Percentiles rank a stretch among this genome's conserved stretches.
Evolutionary conservation across 2,113 vertebrate genomes (phyloP).

Genomic region (Oreochromis tanganicae): DNA sequence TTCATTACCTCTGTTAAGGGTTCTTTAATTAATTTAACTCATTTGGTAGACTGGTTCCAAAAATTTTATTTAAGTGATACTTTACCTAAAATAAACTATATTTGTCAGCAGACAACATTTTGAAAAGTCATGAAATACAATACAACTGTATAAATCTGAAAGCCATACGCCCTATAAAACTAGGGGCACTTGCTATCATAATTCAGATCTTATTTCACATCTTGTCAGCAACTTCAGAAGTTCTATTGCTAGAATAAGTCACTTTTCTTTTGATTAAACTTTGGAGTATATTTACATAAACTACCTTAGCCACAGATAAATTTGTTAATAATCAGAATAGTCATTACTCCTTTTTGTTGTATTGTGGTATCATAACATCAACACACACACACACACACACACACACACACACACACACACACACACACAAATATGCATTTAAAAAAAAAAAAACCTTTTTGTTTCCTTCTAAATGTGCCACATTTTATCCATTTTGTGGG

Average conservation of each 20-base stretch:
- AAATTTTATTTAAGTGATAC: background rate
- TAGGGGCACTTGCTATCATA: conserved; percentile 33
- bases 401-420: background rate
- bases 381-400: background rate
- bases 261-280: background rate
- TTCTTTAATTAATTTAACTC: background rate
- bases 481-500: background rate
- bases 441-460: background rate
- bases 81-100: background rate
- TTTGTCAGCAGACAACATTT: background rate
- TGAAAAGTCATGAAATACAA: background rate
- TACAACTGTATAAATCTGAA: conserved; percentile 16
- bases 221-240: background rate
- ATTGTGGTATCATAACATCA: background rate
- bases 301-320: conserved; percentile 11
- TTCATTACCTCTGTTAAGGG: background rate
- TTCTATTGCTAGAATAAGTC: background rate
- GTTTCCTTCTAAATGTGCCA: background rate
- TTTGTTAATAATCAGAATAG: background rate
- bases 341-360: background rate
- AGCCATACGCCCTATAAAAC: conserved; percentile 60
- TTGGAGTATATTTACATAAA: conserved; percentile 36
- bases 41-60: background rate
- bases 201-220: background rate
- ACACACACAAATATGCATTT: background rate